These are phyloP conservation scores for Tetropium fuscum DNA, from an alignment of 2,888 invertebrate genomes.

Conservation along the genomic window DNA sequence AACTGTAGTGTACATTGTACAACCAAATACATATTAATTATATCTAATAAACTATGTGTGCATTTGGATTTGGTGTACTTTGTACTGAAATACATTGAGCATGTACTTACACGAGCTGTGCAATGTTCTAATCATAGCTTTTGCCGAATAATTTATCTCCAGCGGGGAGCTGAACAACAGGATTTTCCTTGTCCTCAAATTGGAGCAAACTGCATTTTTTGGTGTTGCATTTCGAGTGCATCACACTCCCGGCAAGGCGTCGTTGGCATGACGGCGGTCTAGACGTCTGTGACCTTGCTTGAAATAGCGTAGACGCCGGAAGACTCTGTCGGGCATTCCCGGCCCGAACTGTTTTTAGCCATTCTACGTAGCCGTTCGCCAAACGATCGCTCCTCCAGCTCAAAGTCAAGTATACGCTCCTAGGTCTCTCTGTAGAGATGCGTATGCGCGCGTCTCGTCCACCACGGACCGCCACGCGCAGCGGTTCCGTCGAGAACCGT, in stretches of 20 bases:
- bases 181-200: slow-evolving; percentile 27
- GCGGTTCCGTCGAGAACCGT: slow-evolving; percentile 7
- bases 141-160: too few species aligned
- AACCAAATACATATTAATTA: too few species aligned
- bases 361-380: slow-evolving; percentile 6
- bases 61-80: too few species aligned
- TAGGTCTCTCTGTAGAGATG: neutral
- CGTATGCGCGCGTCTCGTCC: too few species aligned
- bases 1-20: too few species aligned
- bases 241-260: slow-evolving; percentile 39
- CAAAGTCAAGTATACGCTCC: neutral
- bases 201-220: slow-evolving; percentile 34
- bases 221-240: slow-evolving; percentile 36
- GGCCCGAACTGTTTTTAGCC: slow-evolving; percentile 27
- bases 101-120: too few species aligned
- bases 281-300: slow-evolving; percentile 64
- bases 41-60: too few species aligned
- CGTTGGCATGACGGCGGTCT: slow-evolving; percentile 53
- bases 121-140: too few species aligned
- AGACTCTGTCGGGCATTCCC: slow-evolving; percentile 58
- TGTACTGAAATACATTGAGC: too few species aligned
- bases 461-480: neutral
- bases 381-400: neutral
- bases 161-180: too few species aligned
- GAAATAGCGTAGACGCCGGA: slow-evolving; percentile 63